Evolutionary conservation across 2,797 vertebrate genomes (phyloP).

Genomic region (Champsocephalus esox): DNA sequence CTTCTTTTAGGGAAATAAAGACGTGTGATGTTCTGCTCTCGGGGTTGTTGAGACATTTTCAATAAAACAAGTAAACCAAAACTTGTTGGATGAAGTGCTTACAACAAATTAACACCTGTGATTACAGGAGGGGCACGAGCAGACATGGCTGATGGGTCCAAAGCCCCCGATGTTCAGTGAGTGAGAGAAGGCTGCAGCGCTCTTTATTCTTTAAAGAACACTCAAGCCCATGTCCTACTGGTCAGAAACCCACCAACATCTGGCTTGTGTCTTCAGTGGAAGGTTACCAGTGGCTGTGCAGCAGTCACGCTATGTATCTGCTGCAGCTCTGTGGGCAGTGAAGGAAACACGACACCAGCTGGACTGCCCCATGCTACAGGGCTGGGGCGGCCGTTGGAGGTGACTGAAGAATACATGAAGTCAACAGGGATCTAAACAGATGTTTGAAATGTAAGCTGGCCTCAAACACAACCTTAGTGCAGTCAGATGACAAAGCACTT

Average conservation of each 20-base stretch:
- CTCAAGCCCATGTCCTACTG: neutral
- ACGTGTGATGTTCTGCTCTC: neutral
- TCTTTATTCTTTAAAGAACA: neutral
- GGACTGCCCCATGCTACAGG: too few species aligned
- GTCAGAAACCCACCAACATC: neutral
- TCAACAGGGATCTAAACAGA: too few species aligned
- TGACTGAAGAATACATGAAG: too few species aligned
- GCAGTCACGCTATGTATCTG: too few species aligned
- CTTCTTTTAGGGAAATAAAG: too few species aligned
- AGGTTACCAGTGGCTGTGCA: neutral
- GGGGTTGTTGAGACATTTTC: neutral
- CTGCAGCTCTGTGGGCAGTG: too few species aligned
- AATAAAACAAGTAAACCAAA: neutral
- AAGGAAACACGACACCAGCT: too few species aligned
- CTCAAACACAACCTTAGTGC: too few species aligned
- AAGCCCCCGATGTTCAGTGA: neutral
- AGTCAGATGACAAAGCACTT: too few species aligned
- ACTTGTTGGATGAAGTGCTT: neutral
- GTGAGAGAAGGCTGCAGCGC: neutral
- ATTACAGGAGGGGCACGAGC: neutral
- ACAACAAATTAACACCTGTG: neutral
- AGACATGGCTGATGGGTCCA: neutral
- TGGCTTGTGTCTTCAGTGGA: neutral
- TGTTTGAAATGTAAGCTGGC: too few species aligned
- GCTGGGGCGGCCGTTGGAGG: too few species aligned